Base-by-base conservation (phyloP, 2,888 invertebrate species). In the Bellardia bayeri region DNA sequence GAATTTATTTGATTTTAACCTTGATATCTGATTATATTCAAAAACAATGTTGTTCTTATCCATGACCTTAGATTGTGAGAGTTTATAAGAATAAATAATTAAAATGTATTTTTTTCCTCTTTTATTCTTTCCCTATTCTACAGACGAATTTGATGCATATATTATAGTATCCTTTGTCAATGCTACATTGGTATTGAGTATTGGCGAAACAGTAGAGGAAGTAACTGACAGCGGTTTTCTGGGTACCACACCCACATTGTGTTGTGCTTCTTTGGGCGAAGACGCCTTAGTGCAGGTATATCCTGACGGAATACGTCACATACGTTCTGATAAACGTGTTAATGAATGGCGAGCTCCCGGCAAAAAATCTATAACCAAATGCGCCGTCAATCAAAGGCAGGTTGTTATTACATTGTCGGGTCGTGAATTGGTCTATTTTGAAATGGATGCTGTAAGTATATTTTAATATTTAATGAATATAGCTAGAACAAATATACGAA, bases 191-290 rank as follows among this genome's bases (percentile, higher is more conserved):
- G 99, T 99, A 89, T 95, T 99, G 91, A 99, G 99, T 91, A 99
- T 99, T 93, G 99, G 99, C 90, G 99, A 99, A 94, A 99, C 99
- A 14, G 99, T 99, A n/a, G 99, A 99, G 94, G 99, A 99, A 96
- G 99, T 99, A 37, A 99, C 99, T 0, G 99, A 99, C 94, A 99
- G 99, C 88, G 99, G 99, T 64, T 99, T 99, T 94, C 95, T 99
- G 91, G 99, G 99, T 86, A 99, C 99, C 0, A 99, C 99, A 0
- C 99, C 99, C 0, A 99, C 99, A 0, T 95, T 99, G n/a, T 98
- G 98, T 88, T 99, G 99, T 94, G 98, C 99, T 11, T 98, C 99
- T 51, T 95, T 99, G 42, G 99, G 99, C 80, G 99, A 98, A 92
- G 99, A 99, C 94, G 99, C 99, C 1, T 94, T 99, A 37, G 98